Conservation (phyloP, 2,888 invertebrate species). For the Ferrisia virgata region DNA sequence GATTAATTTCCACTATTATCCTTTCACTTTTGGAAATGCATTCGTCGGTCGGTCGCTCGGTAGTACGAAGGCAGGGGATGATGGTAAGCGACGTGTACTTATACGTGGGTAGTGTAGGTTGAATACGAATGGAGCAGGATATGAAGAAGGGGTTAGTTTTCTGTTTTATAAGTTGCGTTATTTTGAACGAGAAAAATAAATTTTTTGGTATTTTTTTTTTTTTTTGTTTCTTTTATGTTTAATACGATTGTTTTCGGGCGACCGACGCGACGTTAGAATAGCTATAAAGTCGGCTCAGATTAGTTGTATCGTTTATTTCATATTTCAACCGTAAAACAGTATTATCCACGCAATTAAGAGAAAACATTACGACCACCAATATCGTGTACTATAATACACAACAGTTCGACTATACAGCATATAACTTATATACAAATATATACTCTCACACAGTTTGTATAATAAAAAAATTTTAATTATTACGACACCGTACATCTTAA, state of each 20-base stretch:
- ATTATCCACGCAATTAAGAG: conserved; percentile 20
- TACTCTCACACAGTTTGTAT: not conserved
- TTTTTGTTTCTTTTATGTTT: not conserved
- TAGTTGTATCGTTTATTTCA: conserved; percentile 12
- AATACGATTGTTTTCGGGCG: not conserved
- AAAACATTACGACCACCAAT: conserved; percentile 24
- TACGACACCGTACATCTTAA: conserved; percentile 44
- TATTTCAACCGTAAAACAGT: conserved; percentile 28
- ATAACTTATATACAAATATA: not conserved
- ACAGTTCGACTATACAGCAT: not conserved
- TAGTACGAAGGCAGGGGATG: no score
- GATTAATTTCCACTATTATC: conserved; percentile 15
- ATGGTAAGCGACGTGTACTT: no score
- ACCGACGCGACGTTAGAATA: not conserved
- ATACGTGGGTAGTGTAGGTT: no score
- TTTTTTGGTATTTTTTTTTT: not conserved
- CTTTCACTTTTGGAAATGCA: not conserved
- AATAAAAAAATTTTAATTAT: conserved; percentile 44
- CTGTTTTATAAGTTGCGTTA: no score
- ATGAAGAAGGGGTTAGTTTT: no score
- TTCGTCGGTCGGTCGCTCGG: no score
- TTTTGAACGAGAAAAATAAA: no score
- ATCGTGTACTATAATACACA: not conserved
- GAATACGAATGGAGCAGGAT: no score
- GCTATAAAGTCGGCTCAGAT: conserved; percentile 22